Evolutionary conservation across 2,797 vertebrate genomes (phyloP), one percentile per base, ranked within the genome.

Genomic region (Etheostoma nigrum): DNA sequence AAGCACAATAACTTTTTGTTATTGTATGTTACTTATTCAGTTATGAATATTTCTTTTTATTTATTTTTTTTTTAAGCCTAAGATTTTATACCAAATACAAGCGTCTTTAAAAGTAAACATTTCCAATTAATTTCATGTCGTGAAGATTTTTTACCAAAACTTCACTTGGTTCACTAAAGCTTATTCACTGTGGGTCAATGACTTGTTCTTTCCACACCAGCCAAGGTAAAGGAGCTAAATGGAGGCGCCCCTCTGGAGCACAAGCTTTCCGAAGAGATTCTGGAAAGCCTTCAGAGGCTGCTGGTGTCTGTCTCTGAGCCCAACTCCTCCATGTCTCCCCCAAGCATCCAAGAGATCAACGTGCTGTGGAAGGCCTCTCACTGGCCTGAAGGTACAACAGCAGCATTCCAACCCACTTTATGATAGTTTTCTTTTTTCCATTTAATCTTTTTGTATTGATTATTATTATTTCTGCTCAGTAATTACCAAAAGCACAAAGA

Each of bases 201-300:
- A 49, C 66, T 73, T 80, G 3, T 75, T 73, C 25, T 71, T 44
- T 84, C 25, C 6, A 68, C 55, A 21, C 5, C 77, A 99, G 98
- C 96, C 82, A 99, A 99, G 93, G 81, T 99, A 82, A 98, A 96
- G 83, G 98, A 99, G 92, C 95, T 99, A 76, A 99, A 99, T 72
- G 87, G 76, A 71, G 92, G 68, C 9, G 96, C 97, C 19, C 92
- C 96, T 27, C 95, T 92, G 83, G 96, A 97, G 70, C 95, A 97
- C 74, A 96, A 94, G 72, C 95, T 99, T 73, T 95, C 96, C 1
- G 96, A 97, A 70, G 96, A 96, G 53, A 92, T 96, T 61, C 81
- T 99, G 79, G 89, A 95, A 84, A 89, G 89, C 82, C 93, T 99
- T 45, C 96, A 98, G 85, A 93, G 92, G 74, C 94, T 99, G 60